Evolutionary conservation across 2,797 vertebrate genomes (phyloP).

Genomic region (Leptodactylus fallax): DNA sequence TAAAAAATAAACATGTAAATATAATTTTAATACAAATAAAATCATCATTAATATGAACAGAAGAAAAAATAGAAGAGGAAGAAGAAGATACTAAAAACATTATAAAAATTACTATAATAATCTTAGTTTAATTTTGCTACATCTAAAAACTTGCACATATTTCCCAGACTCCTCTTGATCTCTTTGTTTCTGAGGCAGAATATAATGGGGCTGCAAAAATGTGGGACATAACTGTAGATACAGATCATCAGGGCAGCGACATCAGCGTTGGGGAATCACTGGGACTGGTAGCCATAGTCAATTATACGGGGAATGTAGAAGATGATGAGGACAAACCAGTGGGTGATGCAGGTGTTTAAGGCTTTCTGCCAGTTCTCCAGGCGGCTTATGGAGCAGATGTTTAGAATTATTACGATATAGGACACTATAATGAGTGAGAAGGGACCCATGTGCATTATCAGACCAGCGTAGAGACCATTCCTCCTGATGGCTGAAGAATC

Average conservation of each 20-base stretch:
- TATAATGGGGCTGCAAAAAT: slow-evolving; percentile 40
- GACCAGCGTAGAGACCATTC: too few species aligned
- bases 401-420: too few species aligned
- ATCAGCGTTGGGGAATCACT: background rate
- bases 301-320: slow-evolving; percentile 22
- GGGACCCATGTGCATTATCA: background rate
- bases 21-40: too few species aligned
- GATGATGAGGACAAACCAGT: slow-evolving; percentile 28
- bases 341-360: slow-evolving; percentile 37
- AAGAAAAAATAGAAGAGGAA: too few species aligned
- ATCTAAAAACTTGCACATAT: too few species aligned
- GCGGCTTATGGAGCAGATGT: too few species aligned
- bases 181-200: slow-evolving; percentile 42
- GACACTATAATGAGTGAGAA: background rate
- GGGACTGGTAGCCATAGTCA: background rate
- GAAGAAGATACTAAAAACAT: too few species aligned
- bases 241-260: slow-evolving; percentile 20
- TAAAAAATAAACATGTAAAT: too few species aligned
- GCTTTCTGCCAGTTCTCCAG: background rate
- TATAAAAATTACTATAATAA: too few species aligned
- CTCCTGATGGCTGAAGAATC: background rate
- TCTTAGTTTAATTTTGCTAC: too few species aligned
- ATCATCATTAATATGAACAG: too few species aligned
- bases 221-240: slow-evolving; percentile 31
- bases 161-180: slow-evolving; percentile 15